phyloP scores from a whole-genome alignment of 2,113 vertebrate genomes.

The Chionodraco myersi region DNA sequence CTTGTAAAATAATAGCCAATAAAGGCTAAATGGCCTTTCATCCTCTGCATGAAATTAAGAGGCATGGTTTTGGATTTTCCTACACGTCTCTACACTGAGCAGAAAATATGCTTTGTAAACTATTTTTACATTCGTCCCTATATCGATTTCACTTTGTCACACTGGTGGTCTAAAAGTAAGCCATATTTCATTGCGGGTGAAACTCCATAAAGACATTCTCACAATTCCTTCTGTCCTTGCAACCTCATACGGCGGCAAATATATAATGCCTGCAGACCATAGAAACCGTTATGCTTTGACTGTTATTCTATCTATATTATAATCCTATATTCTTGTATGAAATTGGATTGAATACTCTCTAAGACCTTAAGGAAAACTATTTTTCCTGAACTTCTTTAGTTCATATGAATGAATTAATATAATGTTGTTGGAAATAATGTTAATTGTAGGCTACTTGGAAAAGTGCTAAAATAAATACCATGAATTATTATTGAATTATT shows the following conservation, averaged over 20 bases:
- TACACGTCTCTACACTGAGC: background rate
- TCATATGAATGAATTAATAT: background rate
- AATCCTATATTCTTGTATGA: background rate
- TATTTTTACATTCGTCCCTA: constrained; percentile 17
- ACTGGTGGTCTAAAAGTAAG: constrained; percentile 3
- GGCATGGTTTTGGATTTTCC: background rate
- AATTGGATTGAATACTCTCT: background rate
- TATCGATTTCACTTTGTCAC: constrained; percentile 4
- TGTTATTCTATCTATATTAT: background rate
- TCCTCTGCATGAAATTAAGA: constrained; percentile 9
- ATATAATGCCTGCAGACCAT: too few species aligned
- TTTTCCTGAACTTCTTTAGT: background rate
- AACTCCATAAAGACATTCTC: background rate
- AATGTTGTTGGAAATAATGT: background rate
- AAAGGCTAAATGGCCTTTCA: background rate
- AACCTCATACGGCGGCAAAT: too few species aligned
- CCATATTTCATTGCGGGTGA: background rate
- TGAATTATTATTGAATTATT: too few species aligned
- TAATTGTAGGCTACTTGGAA: too few species aligned
- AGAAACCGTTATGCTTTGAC: background rate
- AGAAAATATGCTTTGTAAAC: constrained; percentile 5
- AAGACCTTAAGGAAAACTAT: too few species aligned
- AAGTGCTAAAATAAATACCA: too few species aligned
- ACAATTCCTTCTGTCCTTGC: background rate
- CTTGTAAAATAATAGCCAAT: background rate